phyloP scores from a whole-genome alignment of 1,140 invertebrate genomes.

The Drosophila simulans region DNA sequence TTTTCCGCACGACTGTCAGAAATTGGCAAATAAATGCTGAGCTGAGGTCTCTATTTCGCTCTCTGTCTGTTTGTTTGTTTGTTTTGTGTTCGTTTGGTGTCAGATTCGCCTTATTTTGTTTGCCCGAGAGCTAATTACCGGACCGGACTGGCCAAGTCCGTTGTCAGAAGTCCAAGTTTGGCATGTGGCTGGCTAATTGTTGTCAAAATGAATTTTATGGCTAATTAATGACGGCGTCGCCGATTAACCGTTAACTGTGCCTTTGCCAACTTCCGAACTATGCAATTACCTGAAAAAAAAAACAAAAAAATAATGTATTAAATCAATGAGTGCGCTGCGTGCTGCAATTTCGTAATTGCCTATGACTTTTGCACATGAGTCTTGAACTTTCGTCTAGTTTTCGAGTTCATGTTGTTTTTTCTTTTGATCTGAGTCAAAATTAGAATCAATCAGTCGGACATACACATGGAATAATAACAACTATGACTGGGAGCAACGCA shows the following conservation, averaged over 20 bases:
- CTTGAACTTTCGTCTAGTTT: slow-evolving; percentile 60
- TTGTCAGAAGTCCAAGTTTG: slow-evolving; percentile 31
- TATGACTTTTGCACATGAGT: slow-evolving; percentile 34
- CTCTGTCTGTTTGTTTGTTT: slow-evolving; percentile 9
- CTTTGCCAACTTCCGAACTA: slow-evolving; percentile 67
- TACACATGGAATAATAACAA: slow-evolving; percentile 18
- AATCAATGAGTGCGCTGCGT: slow-evolving; percentile 4
- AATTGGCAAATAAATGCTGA: slow-evolving; percentile 28
- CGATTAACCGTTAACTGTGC: slow-evolving; percentile 54
- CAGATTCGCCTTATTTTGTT: slow-evolving; percentile 33
- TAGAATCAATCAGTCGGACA: slow-evolving; percentile 22
- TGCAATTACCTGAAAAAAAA: slow-evolving; percentile 48
- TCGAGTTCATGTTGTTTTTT: slow-evolving; percentile 10
- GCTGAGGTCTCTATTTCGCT: slow-evolving; percentile 11
- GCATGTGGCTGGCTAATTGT: slow-evolving; percentile 51
- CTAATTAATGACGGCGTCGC: slow-evolving; percentile 57
- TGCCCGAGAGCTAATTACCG: slow-evolving; percentile 31
- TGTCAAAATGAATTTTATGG: slow-evolving; percentile 49
- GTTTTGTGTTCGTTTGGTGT: slow-evolving; percentile 1
- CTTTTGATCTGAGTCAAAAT: slow-evolving; percentile 23
- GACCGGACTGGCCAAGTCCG: slow-evolving; percentile 19
- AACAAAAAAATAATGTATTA: slow-evolving; percentile 6
- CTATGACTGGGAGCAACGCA: slow-evolving; percentile 34
- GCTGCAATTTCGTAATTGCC: slow-evolving; percentile 44
- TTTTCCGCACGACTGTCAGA: slow-evolving; percentile 30